Percentiles rank a stretch among this genome's conserved stretches.
Conservation (phyloP, 2,888 invertebrate species). For the Corbicula japonica region DNA sequence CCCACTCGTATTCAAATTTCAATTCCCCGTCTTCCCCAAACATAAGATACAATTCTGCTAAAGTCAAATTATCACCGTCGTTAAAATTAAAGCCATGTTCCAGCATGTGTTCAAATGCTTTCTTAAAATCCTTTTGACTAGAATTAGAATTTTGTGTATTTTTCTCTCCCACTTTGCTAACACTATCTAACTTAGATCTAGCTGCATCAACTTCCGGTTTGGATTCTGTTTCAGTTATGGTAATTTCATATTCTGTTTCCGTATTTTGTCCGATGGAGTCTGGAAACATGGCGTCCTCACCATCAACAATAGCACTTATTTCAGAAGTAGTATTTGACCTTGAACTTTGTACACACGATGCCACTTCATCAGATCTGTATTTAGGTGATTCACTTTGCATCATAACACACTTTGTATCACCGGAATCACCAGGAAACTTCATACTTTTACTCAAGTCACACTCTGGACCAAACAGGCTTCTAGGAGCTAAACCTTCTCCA, state of each 20-base stretch:
- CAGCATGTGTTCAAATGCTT: slow-evolving; percentile 52
- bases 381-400: slow-evolving; percentile 19
- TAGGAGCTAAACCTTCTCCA: background rate
- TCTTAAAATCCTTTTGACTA: slow-evolving; percentile 60
- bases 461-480: slow-evolving; percentile 17
- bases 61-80: slow-evolving; percentile 90
- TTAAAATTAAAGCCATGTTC: slow-evolving; percentile 59
- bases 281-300: slow-evolving; percentile 83
- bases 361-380: slow-evolving; percentile 24
- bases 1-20: slow-evolving; percentile 87
- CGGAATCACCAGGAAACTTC: slow-evolving; percentile 5
- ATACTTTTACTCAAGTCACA: background rate
- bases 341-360: slow-evolving; percentile 13
- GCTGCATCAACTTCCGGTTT: slow-evolving; percentile 17
- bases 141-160: slow-evolving; percentile 34
- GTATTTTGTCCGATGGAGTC: slow-evolving; percentile 56
- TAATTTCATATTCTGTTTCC: background rate
- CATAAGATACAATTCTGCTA: slow-evolving; percentile 96
- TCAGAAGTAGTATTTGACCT: slow-evolving; percentile 46
- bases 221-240: background rate
- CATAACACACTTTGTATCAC: slow-evolving; percentile 20
- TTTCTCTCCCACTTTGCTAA: slow-evolving; percentile 9
- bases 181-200: background rate
- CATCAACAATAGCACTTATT: slow-evolving; percentile 71
- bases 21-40: slow-evolving; percentile 86